Evolutionary conservation across 2,888 invertebrate species (phyloP).

Genomic region (Chrysodeixis includens): DNA sequence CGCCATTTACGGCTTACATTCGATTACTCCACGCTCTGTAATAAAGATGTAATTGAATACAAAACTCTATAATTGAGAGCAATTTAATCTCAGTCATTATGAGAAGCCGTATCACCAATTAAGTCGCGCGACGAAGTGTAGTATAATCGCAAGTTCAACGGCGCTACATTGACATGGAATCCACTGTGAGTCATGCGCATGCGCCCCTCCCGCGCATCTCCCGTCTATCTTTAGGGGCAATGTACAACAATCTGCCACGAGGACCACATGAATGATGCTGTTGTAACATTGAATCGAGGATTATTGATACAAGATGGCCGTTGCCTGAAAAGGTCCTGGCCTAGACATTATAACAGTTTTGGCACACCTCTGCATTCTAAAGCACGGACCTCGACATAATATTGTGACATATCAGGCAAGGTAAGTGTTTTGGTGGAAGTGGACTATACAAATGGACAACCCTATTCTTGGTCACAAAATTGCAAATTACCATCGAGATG

Average conservation of each 20-base stretch:
- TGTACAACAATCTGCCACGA: conserved; percentile 52
- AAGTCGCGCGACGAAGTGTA: conserved; percentile 74
- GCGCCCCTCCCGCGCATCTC: conserved; percentile 26
- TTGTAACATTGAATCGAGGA: conserved; percentile 27
- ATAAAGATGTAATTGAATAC: conserved; percentile 58
- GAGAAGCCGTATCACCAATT: conserved; percentile 78
- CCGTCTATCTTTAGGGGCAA: conserved; percentile 53
- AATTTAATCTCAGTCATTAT: conserved; percentile 68
- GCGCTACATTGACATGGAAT: conserved; percentile 61
- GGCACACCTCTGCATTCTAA: conserved; percentile 45
- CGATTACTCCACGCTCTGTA: conserved; percentile 42
- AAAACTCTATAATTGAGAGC: conserved; percentile 66
- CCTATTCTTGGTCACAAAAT: conserved; percentile 4
- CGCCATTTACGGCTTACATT: conserved; percentile 34
- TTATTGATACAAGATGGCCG: conserved; percentile 25
- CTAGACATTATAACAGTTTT: conserved; percentile 51
- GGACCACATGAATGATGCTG: conserved; percentile 47
- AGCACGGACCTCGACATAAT: conserved; percentile 44
- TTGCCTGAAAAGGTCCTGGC: conserved; percentile 46
- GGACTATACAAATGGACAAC: too few relatives aligned
- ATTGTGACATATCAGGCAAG: conserved; percentile 35
- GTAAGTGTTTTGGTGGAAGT: conserved; percentile 43
- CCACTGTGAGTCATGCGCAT: conserved; percentile 51
- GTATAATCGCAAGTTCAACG: conserved; percentile 72
- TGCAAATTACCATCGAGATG: conserved; percentile 7